Percentiles rank a stretch among this genome's conserved stretches.
These are phyloP conservation scores for Synanthedon myopaeformis DNA, from an alignment of 2,888 invertebrate genomes.

Conservation along the genomic window DNA sequence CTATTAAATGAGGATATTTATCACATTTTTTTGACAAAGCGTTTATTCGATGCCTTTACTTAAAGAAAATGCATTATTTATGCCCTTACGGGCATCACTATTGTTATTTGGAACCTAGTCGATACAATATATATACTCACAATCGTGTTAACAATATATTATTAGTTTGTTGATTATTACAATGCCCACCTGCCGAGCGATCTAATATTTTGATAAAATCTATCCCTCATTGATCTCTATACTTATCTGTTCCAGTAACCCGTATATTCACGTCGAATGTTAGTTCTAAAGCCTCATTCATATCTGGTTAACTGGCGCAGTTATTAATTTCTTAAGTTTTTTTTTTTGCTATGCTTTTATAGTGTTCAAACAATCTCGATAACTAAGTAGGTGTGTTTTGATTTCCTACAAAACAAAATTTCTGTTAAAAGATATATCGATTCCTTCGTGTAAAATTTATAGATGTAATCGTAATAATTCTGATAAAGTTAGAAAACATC, in stretches of 20 bases:
- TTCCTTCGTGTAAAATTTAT: too few species aligned
- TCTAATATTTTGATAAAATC: constrained; percentile 52
- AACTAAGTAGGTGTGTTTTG: constrained; percentile 10
- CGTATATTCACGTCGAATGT: constrained; percentile 37
- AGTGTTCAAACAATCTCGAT: constrained; percentile 15
- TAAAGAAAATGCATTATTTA: too few species aligned
- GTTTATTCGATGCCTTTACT: too few species aligned
- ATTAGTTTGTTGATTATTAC: constrained; percentile 25
- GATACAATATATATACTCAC: too few species aligned
- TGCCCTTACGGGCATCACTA: too few species aligned
- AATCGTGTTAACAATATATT: too few species aligned
- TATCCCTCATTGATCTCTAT: constrained; percentile 27
- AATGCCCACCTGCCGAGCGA: constrained; percentile 49
- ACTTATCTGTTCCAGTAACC: constrained; percentile 48
- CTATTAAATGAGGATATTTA: constrained; percentile 24
- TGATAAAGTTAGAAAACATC: too few species aligned
- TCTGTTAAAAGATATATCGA: too few species aligned
- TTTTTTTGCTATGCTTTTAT: constrained; percentile 14
- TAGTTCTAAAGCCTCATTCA: constrained; percentile 37
- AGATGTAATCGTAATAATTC: background rate
- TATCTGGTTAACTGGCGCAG: constrained; percentile 13
- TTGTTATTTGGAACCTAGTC: too few species aligned
- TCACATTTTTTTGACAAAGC: constrained; percentile 11
- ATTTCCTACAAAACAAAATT: background rate
- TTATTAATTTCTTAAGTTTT: constrained; percentile 18